Percentiles rank a stretch among this genome's conserved stretches.
phyloP scores from a whole-genome alignment of 2,113 vertebrate genomes.

The Pelusios castaneus region DNA sequence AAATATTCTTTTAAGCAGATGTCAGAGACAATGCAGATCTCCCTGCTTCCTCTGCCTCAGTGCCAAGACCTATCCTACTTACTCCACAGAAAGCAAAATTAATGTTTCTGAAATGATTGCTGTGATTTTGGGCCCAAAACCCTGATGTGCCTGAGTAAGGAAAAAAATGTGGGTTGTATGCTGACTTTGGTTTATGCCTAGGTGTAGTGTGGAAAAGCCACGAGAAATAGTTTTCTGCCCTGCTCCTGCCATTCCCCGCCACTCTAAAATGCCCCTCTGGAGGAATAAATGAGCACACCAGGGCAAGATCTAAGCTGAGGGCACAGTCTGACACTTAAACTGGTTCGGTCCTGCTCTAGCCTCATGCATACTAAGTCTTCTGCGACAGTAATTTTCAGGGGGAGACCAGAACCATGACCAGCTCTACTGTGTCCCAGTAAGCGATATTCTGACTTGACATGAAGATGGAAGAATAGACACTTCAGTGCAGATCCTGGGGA shows the following conservation, averaged over 20 bases:
- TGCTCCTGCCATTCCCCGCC: background rate
- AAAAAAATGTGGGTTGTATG: background rate
- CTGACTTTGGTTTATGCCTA: rapidly evolving
- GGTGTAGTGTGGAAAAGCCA: rapidly evolving
- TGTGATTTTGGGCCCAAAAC: background rate
- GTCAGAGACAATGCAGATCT: background rate
- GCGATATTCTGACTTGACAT: background rate
- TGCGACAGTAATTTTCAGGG: background rate
- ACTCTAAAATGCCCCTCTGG: background rate
- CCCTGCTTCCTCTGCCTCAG: background rate
- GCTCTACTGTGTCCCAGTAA: background rate
- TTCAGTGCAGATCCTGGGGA: background rate
- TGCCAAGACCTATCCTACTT: background rate
- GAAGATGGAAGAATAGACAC: background rate
- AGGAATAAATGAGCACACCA: background rate
- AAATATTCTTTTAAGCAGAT: background rate
- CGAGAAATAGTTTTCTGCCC: rapidly evolving
- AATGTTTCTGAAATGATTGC: background rate
- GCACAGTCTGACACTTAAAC: background rate
- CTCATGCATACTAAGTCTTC: background rate
- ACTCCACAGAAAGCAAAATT: background rate
- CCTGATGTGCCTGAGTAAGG: background rate
- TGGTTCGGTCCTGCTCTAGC: background rate
- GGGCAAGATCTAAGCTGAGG: background rate
- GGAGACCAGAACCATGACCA: constrained; percentile 1